These are phyloP conservation scores for Festucalex cinctus DNA, from an alignment of 2,113 vertebrate genomes.

Conservation along the genomic window DNA sequence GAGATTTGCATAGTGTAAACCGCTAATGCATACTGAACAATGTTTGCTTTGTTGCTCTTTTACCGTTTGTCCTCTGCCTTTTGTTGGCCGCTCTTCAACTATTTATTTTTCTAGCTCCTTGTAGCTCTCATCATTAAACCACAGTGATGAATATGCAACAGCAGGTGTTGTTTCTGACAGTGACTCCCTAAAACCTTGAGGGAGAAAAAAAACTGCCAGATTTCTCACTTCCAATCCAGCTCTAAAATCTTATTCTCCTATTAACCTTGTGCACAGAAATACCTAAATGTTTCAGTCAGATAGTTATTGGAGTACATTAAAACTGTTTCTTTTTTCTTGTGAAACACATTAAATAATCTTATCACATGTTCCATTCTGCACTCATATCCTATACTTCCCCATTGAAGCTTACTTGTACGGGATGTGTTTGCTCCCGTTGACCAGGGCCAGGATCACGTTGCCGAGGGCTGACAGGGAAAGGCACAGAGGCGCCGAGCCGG, in stretches of 20 bases:
- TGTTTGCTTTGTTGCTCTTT: not conserved
- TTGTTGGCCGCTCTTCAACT: constrained; percentile 4
- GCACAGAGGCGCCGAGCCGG: constrained; percentile 80
- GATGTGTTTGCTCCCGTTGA: constrained; percentile 98
- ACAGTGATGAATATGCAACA: constrained; percentile 66
- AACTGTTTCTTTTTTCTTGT: not conserved
- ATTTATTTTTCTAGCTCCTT: constrained; percentile 13
- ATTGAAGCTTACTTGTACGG: constrained; percentile 87
- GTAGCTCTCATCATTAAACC: constrained; percentile 36
- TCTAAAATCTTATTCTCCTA: constrained; percentile 10
- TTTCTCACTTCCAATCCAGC: constrained; percentile 9
- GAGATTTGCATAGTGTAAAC: constrained; percentile 10
- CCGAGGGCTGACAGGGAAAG: constrained; percentile 93
- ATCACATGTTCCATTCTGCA: not conserved
- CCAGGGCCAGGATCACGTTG: constrained; percentile 97
- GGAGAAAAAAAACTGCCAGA: constrained; percentile 13
- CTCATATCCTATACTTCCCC: not conserved
- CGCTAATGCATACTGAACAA: not conserved
- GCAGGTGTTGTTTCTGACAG: constrained; percentile 64
- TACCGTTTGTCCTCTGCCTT: not conserved
- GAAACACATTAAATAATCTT: not conserved
- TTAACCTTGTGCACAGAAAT: constrained; percentile 4
- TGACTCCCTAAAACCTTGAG: constrained; percentile 43
- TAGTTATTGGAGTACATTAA: not conserved
- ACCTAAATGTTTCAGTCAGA: not conserved